Evolutionary conservation across 2,113 vertebrate species (phyloP), one percentile per base, ranked within the genome.

Genomic region (Monarcha castaneiventris): DNA sequence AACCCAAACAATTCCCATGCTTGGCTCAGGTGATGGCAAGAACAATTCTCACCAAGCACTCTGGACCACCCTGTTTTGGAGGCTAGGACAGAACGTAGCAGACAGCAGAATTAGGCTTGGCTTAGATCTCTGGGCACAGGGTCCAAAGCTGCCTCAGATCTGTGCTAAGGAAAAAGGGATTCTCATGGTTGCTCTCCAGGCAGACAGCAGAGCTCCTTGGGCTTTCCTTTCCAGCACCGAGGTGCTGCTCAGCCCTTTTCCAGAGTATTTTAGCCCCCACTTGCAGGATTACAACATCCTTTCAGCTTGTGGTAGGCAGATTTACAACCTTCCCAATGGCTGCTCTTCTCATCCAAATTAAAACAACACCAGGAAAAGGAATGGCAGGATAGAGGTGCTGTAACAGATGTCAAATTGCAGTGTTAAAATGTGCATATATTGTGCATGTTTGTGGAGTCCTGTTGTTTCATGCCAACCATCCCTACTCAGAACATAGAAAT

Each of bases 331-430:
- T 91, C 61, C 56, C 44, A 20, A 2, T 26, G 43, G 21, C 44
- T 59, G 22, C 0, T 0, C 29, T 73, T 78, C 62, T 86, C 44
- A 63, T 13, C 9, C 1, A 1, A 90, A 72, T 39, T 63, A 27
- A n/a, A 66, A 46, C 33, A 39, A 19, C 5, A 56, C 33, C 5
- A 58, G 12, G 3, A 33, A 41, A n/a, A 32, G 8, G 27, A 67
- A 35, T 52, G 30, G 22, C 84, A 52, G 25, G 68, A 23, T 25
- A 51, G 71, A 67, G 72, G 21, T 58, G 12, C 37, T 69, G 52
- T 30, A 49, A 75, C 13, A 84, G 44, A 23, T 46, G 39, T 16
- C 73, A 75, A 41, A 46, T 8, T 46, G 8, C 2, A 1, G 20
- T 49, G 71, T 72, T 73, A 41, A 92, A 83, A 54, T 69, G 15